Base-by-base conservation (phyloP, 2,888 invertebrate genomes). In the Panzeria rudis region DNA sequence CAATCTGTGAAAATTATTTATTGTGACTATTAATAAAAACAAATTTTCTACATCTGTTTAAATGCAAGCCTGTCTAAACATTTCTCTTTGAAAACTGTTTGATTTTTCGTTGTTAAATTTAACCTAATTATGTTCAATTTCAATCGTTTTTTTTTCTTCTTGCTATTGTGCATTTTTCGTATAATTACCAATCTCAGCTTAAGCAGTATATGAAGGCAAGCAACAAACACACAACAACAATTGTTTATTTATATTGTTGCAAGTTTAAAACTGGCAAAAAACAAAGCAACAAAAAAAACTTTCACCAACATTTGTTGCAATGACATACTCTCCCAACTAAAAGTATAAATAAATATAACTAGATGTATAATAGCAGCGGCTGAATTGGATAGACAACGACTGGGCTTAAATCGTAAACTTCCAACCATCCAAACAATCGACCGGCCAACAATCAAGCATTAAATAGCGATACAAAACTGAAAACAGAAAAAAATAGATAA, bases 241-340 rank as follows among this genome's bases (percentile, higher is more conserved):
- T 68, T 52, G 52, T 25, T 41, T 61, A 35, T 71, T 71, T 56
- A 20, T 76, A 17, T 71, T 56, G 76, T 64, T 69, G 82, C 76
- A 76, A 62, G 44, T 35, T 71, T 23, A 13, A 64, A 44, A 54
- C 47, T 72, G 71, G 54, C 38, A 41, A 68, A 52, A 72, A 44
- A 20, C 0, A 8, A 50, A 38, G 35, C 29, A 44, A 54, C n/a
- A 61, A 23, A 61, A 23, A 68, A 79, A 64, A 84, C 83, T 84
- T 84, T 84, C 83, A 79, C 83, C 79, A 84, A 41, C 83, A 75
- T 79, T 75, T 23, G 73, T 59, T 75, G 83, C 79, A 84, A 79
- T 84, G 79, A 84, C 75, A 84, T 62, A 79, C 83, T 84, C 83
- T 75, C 8, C 35, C 62, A 76, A 15, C 69, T 47, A 38, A 29